Conservation (phyloP, 2,113 vertebrate species). For the Carassius auratus region DNA sequence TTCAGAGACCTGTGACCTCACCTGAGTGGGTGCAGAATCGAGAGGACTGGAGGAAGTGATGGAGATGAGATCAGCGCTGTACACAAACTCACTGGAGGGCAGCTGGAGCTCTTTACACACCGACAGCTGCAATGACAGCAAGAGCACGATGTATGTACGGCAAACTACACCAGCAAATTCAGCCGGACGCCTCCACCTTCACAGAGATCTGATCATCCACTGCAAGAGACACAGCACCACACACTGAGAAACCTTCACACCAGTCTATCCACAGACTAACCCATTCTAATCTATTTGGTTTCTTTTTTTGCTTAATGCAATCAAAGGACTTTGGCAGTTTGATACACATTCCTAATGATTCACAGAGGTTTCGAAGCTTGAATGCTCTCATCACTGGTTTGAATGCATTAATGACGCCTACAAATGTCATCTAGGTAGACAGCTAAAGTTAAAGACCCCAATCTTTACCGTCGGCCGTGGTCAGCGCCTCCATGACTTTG, state of each 20-base stretch:
- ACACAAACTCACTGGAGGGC: constrained; percentile 81
- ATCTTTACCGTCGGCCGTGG: constrained; percentile 81
- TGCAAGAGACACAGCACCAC: constrained; percentile 60
- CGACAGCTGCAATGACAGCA: constrained; percentile 75
- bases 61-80: constrained; percentile 84
- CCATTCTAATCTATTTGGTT: too few relatives aligned
- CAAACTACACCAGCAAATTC: not conserved
- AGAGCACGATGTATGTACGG: not conserved
- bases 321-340: too few relatives aligned
- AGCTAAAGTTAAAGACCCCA: not conserved
- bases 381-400: not conserved
- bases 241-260: not conserved
- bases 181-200: constrained; percentile 87
- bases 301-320: too few relatives aligned
- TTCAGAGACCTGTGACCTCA: constrained; percentile 47
- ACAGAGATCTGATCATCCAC: constrained; percentile 85
- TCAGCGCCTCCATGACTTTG: constrained; percentile 94
- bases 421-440: not conserved
- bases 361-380: not conserved
- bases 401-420: not conserved
- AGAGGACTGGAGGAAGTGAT: constrained; percentile 74
- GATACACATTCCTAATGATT: not conserved
- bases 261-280: not conserved
- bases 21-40: constrained; percentile 81
- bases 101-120: constrained; percentile 94